A percentile compares a stretch with the other conserved stretches of the same genome.
Conservation (phyloP, 2,888 invertebrate species). For the Biston stratarius region DNA sequence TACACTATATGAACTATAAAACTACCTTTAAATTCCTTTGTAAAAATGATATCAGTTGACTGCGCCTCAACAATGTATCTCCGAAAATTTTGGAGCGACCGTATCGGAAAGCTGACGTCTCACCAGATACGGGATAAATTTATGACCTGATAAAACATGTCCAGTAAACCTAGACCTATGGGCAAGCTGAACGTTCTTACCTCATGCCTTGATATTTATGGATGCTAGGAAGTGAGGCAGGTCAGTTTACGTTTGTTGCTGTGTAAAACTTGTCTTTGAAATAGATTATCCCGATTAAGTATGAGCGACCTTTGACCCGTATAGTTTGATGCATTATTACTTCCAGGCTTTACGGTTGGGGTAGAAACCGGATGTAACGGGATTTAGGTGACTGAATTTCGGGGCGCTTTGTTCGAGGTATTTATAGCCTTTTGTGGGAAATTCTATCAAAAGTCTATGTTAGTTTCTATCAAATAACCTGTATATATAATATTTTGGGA, state of each 20-base stretch:
- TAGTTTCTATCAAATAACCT: no score
- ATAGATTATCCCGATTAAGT: constrained; percentile 82
- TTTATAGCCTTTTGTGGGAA: background rate
- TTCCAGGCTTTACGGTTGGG: constrained; percentile 53
- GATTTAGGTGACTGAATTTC: constrained; percentile 10
- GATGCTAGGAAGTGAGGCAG: constrained; percentile 47
- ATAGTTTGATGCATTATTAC: constrained; percentile 77
- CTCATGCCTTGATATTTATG: constrained; percentile 35
- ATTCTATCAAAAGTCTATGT: background rate
- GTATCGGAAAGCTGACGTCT: constrained; percentile 71
- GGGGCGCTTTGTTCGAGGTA: background rate
- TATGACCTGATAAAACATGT: constrained; percentile 80
- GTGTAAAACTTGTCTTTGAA: constrained; percentile 77
- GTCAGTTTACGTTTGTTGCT: constrained; percentile 61
- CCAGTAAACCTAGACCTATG: constrained; percentile 65
- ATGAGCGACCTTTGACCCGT: constrained; percentile 75
- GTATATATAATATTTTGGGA: no score
- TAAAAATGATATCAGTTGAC: constrained; percentile 28
- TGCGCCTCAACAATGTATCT: constrained; percentile 48
- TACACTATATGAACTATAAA: background rate
- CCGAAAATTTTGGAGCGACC: constrained; percentile 70
- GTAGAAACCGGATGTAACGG: constrained; percentile 28
- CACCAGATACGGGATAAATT: constrained; percentile 78
- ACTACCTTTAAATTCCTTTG: constrained; percentile 8
- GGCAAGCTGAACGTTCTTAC: constrained; percentile 54